A percentile compares a stretch with the other conserved stretches of the same genome.
These are phyloP conservation scores for Listronotus bonariensis DNA, from an alignment of 1,140 invertebrate species.

Conservation along the genomic window DNA sequence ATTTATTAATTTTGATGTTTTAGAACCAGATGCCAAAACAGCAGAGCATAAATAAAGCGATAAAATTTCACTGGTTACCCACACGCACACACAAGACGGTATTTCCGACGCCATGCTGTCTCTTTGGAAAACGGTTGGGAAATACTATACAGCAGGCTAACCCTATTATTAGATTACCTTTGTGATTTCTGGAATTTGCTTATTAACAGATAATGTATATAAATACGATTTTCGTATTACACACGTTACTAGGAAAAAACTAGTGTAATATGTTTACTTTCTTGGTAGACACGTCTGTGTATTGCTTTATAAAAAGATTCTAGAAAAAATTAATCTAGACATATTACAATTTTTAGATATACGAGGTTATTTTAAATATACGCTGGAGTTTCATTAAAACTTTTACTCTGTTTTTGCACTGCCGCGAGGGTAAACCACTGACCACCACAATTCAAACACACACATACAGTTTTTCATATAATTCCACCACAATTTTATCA, in stretches of 20 bases:
- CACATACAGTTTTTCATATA: no score
- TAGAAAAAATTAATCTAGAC: no score
- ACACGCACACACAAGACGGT: constrained; percentile 6
- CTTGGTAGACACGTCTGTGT: neutral
- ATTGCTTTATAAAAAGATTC: no score
- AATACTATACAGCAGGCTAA: neutral
- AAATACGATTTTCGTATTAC: constrained; percentile 3
- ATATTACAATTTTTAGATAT: no score
- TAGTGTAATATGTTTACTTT: constrained; percentile 11
- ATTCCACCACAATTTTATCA: no score
- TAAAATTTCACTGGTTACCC: constrained; percentile 17
- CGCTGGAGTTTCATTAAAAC: no score
- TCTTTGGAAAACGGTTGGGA: constrained; percentile 11
- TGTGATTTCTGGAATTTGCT: neutral
- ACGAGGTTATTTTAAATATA: no score
- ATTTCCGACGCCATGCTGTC: constrained; percentile 28
- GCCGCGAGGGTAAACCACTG: no score
- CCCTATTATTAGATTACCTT: constrained; percentile 2
- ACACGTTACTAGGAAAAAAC: constrained; percentile 1
- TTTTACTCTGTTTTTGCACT: no score
- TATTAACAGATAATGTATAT: constrained; percentile 1
- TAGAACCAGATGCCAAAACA: constrained; percentile 25
- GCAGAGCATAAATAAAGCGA: constrained; percentile 24
- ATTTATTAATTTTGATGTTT: constrained; percentile 23
- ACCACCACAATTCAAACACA: no score